phyloP scores from a whole-genome alignment of 2,888 invertebrate species.

The Willowsia nigromaculata region DNA sequence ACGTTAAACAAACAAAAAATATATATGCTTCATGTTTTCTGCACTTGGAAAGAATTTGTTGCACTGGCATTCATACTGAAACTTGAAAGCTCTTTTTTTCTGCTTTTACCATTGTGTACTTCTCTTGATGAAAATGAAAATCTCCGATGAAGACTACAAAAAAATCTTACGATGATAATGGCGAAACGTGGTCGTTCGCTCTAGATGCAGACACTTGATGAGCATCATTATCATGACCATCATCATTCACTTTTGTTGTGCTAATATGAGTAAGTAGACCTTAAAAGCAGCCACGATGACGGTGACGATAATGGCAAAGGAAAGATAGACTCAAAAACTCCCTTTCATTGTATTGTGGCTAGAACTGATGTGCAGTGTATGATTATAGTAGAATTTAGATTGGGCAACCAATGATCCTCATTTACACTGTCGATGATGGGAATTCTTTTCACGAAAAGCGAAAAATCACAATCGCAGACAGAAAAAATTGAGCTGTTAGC shows the following conservation, averaged over 20 bases:
- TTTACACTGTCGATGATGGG: no score
- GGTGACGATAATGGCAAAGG: neutral
- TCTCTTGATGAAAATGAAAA: neutral
- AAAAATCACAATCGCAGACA: no score
- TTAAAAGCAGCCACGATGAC: neutral
- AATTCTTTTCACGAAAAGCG: no score
- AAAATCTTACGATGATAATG: neutral
- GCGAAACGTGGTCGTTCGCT: neutral
- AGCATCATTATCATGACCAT: constrained; percentile 52
- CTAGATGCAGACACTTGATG: constrained; percentile 50
- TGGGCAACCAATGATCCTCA: no score
- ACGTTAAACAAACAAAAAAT: no score
- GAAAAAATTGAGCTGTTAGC: no score
- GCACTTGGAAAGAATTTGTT: neutral
- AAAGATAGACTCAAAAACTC: neutral
- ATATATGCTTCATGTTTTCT: neutral
- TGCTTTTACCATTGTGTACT: neutral
- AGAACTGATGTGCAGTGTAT: no score
- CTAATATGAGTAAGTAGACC: constrained; percentile 51
- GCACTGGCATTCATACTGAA: neutral
- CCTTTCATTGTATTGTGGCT: neutral
- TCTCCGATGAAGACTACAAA: neutral
- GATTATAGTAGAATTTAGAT: no score
- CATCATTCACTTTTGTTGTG: constrained; percentile 30
- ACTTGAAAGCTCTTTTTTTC: neutral